Evolutionary conservation across 2,888 invertebrate genomes (phyloP).

Genomic region (Imbricaverruca yamaguchii): DNA sequence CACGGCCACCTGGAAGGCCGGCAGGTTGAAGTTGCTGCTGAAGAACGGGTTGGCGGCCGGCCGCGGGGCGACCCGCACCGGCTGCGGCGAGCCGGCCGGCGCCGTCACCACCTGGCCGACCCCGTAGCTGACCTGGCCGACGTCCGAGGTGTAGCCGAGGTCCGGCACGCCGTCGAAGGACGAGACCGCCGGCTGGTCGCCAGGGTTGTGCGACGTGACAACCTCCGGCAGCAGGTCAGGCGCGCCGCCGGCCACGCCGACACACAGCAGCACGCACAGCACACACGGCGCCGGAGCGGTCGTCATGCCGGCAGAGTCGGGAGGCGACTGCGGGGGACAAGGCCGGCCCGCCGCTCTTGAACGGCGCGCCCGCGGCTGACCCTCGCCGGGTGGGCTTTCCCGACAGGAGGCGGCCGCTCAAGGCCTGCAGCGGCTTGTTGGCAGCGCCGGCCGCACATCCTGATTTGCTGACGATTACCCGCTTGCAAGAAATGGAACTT

Average conservation of each 20-base stretch:
- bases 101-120: background rate
- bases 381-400: no score
- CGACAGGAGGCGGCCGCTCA: no score
- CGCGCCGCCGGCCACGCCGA: background rate
- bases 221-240: conserved; percentile 2
- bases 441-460: background rate
- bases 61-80: background rate
- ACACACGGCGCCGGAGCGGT: background rate
- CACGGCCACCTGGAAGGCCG: background rate
- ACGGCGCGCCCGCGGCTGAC: background rate
- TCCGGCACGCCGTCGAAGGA: background rate
- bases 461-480: background rate
- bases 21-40: background rate
- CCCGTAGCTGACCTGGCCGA: background rate
- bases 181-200: background rate
- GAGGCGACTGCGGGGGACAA: background rate
- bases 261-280: background rate
- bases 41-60: background rate
- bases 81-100: background rate
- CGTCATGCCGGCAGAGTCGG: background rate
- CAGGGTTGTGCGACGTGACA: background rate
- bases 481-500: no score
- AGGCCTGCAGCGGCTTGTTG: background rate
- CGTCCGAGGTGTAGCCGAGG: background rate
- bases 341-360: background rate